Conservation (phyloP, 2,888 invertebrate species). For the Idaea biselata region DNA sequence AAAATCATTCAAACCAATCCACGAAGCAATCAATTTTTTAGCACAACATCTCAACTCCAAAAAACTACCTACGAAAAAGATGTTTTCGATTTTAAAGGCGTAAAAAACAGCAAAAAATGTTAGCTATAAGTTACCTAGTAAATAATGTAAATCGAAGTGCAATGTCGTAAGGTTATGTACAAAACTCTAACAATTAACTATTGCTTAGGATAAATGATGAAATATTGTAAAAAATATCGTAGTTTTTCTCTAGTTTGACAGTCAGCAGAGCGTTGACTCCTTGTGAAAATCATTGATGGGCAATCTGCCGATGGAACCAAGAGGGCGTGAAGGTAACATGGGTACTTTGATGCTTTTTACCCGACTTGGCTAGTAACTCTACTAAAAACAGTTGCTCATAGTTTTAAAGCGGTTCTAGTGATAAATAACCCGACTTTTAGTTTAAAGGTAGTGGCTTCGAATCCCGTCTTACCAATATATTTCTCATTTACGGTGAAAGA, state of each 20-base stretch:
- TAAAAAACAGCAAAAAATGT: background rate
- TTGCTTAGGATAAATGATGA: slow-evolving; percentile 7
- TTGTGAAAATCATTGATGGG: slow-evolving; percentile 38
- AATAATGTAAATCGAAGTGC: background rate
- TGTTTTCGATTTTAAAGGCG: background rate
- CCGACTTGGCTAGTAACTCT: no score
- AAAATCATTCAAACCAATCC: background rate
- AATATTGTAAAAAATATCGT: slow-evolving; percentile 9
- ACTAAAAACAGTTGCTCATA: no score
- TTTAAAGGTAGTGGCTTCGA: no score
- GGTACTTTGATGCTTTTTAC: background rate
- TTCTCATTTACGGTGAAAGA: no score
- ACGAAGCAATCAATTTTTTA: background rate
- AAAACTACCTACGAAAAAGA: background rate
- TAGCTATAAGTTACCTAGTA: background rate
- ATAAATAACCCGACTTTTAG: no score
- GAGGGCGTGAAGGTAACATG: slow-evolving; percentile 37
- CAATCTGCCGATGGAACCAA: slow-evolving; percentile 13
- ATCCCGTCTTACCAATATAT: no score
- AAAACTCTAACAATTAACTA: background rate
- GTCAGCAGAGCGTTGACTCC: slow-evolving; percentile 35
- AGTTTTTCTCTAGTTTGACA: slow-evolving; percentile 13
- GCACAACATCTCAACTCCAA: background rate
- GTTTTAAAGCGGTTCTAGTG: no score
- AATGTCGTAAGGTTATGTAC: background rate